Evolutionary conservation across 1,140 invertebrate species (phyloP).

Genomic region (Drosophila hydei): DNA sequence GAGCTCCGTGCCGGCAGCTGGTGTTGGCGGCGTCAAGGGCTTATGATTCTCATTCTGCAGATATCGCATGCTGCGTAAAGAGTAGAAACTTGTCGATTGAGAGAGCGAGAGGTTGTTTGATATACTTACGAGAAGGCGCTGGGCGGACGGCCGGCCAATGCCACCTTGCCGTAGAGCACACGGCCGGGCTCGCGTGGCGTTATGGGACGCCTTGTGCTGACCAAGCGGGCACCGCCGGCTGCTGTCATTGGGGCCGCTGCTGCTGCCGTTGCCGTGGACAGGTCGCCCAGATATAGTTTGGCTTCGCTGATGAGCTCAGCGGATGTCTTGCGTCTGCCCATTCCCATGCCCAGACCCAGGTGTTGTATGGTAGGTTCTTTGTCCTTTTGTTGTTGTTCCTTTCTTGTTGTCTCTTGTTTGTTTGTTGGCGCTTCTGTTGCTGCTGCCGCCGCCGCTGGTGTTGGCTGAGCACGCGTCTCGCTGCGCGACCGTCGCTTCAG

Average conservation of each 20-base stretch:
- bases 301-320: slow-evolving; percentile 92
- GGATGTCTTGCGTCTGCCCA: slow-evolving; percentile 86
- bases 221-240: slow-evolving; percentile 84
- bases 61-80: slow-evolving; percentile 65
- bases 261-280: slow-evolving; percentile 15
- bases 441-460: neutral
- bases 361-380: slow-evolving; percentile 48
- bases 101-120: too few species aligned
- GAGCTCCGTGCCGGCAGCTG: slow-evolving; percentile 5
- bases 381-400: slow-evolving; percentile 8
- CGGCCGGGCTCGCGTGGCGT: slow-evolving; percentile 91
- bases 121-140: slow-evolving; percentile 90
- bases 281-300: slow-evolving; percentile 85
- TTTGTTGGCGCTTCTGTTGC: neutral
- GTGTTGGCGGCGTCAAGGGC: slow-evolving; percentile 42
- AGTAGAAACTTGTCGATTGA: too few species aligned
- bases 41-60: slow-evolving; percentile 70
- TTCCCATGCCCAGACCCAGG: slow-evolving; percentile 37
- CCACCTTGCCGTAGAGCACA: slow-evolving; percentile 87
- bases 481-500: slow-evolving; percentile 71
- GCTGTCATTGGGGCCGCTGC: slow-evolving; percentile 39
- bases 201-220: slow-evolving; percentile 91
- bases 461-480: slow-evolving; percentile 62
- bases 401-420: too few species aligned
- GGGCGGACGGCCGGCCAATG: slow-evolving; percentile 87